A percentile compares a stretch with the other conserved stretches of the same genome.
Evolutionary conservation across 2,113 vertebrate species (phyloP).

Genomic region (Calypte anna): DNA sequence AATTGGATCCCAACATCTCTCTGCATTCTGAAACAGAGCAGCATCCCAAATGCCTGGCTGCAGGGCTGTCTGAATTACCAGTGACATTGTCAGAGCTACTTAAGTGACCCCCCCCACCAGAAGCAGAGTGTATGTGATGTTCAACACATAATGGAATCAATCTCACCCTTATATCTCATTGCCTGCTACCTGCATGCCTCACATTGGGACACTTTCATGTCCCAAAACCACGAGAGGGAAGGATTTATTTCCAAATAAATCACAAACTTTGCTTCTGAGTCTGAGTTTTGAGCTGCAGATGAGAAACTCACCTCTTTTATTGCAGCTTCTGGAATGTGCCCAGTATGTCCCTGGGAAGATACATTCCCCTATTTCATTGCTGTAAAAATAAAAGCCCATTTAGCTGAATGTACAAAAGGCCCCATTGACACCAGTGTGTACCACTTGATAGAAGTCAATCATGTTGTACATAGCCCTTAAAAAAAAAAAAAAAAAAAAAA

Average conservation of each 20-base stretch:
- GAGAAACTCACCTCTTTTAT: neutral
- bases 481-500: neutral
- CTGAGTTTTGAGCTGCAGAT: neutral
- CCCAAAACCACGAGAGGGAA: neutral
- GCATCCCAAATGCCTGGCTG: neutral
- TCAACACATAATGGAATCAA: neutral
- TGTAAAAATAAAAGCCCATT: slow-evolving; percentile 13
- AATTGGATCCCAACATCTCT: neutral
- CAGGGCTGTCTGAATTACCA: neutral
- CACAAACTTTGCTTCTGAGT: neutral
- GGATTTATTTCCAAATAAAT: neutral
- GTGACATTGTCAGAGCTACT: neutral
- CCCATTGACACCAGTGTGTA: neutral
- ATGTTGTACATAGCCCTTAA: neutral
- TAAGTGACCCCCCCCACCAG: neutral
- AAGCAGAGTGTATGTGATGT: rapidly evolving
- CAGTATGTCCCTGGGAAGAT: neutral
- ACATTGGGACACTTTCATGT: neutral
- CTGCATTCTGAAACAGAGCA: neutral
- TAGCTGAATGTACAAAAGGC: neutral
- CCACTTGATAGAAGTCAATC: neutral
- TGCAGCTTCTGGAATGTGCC: neutral
- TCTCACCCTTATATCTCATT: neutral
- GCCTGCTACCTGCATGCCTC: neutral
- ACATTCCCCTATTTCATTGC: neutral